Evolutionary conservation across 2,888 invertebrate genomes (phyloP).

Genomic region (Heliconius ethilla): DNA sequence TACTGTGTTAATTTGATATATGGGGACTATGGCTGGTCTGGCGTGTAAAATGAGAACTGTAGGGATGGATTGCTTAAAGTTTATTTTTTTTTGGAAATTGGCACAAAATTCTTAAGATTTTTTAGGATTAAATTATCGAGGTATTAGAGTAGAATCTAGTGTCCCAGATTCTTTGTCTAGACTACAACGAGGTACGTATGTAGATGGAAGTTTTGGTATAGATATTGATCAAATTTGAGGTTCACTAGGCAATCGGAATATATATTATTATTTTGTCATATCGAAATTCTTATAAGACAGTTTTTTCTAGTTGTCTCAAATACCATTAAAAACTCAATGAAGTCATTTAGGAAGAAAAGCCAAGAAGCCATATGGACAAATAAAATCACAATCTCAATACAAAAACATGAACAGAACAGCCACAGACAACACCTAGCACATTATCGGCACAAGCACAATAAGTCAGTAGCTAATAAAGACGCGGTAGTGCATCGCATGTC

Average conservation of each 20-base stretch:
- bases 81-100: background rate
- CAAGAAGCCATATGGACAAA: background rate
- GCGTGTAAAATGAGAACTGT: background rate
- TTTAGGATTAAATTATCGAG: background rate
- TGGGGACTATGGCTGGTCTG: conserved; percentile 3
- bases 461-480: conserved; percentile 71
- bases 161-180: too few species aligned
- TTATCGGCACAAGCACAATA: conserved; percentile 55
- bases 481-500: conserved; percentile 59
- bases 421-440: conserved; percentile 41
- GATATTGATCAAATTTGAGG: too few species aligned
- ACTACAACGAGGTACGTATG: too few species aligned
- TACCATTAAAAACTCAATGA: background rate
- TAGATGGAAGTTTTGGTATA: too few species aligned
- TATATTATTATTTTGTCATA: too few species aligned
- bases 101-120: background rate
- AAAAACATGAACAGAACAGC: background rate
- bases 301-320: too few species aligned
- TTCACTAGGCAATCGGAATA: too few species aligned
- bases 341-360: background rate
- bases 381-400: background rate
- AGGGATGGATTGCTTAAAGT: background rate
- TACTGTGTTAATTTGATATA: conserved; percentile 27
- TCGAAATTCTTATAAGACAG: too few species aligned
- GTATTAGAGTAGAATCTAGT: too few species aligned